Percentiles rank a stretch among this genome's conserved stretches.
Evolutionary conservation across 2,797 vertebrate species (phyloP).

Genomic region (Channallabes apus): DNA sequence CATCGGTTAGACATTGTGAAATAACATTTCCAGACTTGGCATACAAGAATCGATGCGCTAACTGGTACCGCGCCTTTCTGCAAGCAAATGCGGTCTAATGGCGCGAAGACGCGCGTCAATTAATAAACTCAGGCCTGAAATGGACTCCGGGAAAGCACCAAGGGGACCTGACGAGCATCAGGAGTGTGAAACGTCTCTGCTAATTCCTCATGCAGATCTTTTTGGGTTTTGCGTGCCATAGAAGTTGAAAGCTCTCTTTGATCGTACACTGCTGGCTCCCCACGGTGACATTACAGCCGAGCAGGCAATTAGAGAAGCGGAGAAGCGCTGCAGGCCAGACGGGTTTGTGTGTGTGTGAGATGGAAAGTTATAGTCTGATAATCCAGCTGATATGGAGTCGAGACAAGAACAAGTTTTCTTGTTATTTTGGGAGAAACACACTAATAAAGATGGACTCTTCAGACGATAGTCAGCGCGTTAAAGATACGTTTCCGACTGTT

Average conservation of each 20-base stretch:
- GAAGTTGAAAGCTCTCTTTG: slow-evolving; percentile 66
- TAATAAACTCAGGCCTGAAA: neutral
- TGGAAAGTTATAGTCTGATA: neutral
- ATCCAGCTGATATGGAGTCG: neutral
- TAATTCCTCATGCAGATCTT: slow-evolving; percentile 23
- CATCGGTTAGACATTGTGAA: neutral
- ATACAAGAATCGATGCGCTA: neutral
- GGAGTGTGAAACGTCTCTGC: neutral
- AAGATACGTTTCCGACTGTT: no score
- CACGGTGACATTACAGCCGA: slow-evolving; percentile 69
- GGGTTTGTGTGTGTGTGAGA: neutral
- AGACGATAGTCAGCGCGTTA: no score
- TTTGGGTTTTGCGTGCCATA: neutral
- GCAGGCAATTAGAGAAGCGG: slow-evolving; percentile 70
- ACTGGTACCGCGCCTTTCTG: neutral
- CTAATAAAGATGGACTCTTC: neutral
- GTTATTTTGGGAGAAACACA: neutral
- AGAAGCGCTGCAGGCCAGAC: slow-evolving; percentile 45
- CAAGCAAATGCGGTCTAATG: neutral
- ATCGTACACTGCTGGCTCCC: slow-evolving; percentile 70
- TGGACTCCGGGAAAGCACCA: neutral
- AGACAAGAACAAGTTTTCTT: neutral
- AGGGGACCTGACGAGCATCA: neutral
- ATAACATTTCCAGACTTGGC: neutral
- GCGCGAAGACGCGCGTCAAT: neutral